Evolutionary conservation across 2,888 invertebrate species (phyloP), one percentile per base, ranked within the genome.

Genomic region (Taphrorychus bicolor): DNA sequence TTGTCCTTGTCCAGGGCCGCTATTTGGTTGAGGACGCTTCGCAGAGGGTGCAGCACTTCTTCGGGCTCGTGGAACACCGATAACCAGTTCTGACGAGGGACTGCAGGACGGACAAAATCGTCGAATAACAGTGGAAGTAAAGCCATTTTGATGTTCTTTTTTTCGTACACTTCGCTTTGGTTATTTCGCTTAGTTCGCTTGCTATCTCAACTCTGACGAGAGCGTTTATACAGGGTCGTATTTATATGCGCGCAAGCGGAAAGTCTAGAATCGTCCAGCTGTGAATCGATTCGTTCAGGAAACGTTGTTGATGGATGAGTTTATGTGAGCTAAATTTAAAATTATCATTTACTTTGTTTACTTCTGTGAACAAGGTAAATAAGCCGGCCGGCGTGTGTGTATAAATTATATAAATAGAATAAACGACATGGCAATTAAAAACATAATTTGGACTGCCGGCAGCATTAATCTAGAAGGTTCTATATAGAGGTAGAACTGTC

Each of bases 121-220:
- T 59, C 63, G 23, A 64, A 64, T 21, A 63, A 16, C 17, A 68
- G 17, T 51, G 68, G 68, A 19, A 68, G 24, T 21, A 66, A 54
- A 48, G 56, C 14, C 62, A 66, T 66, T 54, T 62, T 61, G 22
- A 1, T 51, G 16, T 5, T 17, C 5, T 14, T 45, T 45, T 45
- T 17, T 2, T 17, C 14, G 45, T 17, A 16, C 11, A 9, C 32
- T 14, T 14, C 7, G 45, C 45, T 45, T 45, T 2, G 7, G 14
- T 5, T 45, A 16, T 17, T 14, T n/a, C 32, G 32, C 32, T 32
- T 32, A 32, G 11, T 45, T 2, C 45, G 14, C 45, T 45, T 11
- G 16, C 14, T 45, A 14, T 14, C 5, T 7, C 17, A 14, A 17
- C 5, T 45, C 45, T 17, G 45, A n/a, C 5, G 45, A 16, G 45